Conservation (phyloP, 37 sponge, comb jelly and placozoan species). For the Chondrilla cf. caribensis region DNA sequence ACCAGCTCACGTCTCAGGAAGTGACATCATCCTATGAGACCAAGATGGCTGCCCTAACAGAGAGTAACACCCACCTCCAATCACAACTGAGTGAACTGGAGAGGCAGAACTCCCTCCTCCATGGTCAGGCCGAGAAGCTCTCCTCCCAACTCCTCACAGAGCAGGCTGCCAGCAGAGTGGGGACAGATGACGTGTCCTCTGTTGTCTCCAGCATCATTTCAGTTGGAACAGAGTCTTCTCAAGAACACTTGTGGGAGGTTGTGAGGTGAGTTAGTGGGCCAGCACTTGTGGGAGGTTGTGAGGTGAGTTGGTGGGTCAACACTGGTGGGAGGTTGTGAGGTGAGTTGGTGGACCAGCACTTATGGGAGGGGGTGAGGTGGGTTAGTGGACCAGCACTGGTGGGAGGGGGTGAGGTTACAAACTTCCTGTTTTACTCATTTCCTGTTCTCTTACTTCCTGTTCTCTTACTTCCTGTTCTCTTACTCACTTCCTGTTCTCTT, state of each 20-base stretch:
- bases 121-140: slow-evolving; percentile 61
- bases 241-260: slow-evolving; percentile 77
- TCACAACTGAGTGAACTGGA: slow-evolving; percentile 27
- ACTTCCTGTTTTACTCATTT: not conserved
- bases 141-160: slow-evolving; percentile 35
- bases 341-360: too few species aligned
- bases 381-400: not conserved
- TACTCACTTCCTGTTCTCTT: not conserved
- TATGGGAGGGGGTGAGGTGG: too few species aligned
- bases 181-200: slow-evolving; percentile 2
- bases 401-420: not conserved
- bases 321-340: too few species aligned
- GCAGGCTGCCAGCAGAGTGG: slow-evolving; percentile 34
- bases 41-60: not conserved
- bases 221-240: not conserved
- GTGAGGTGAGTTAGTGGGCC: slow-evolving; percentile 36
- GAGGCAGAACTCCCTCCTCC: slow-evolving; percentile 53
- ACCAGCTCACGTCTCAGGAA: not conserved
- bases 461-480: not conserved
- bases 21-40: not conserved
- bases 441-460: not conserved
- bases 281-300: not conserved
- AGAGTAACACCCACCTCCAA: slow-evolving; percentile 9
- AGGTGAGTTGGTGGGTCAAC: too few species aligned
- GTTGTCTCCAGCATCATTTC: slow-evolving; percentile 7